These are phyloP conservation scores for Diploptera punctata DNA, from an alignment of 2,888 invertebrate genomes.

Conservation along the genomic window DNA sequence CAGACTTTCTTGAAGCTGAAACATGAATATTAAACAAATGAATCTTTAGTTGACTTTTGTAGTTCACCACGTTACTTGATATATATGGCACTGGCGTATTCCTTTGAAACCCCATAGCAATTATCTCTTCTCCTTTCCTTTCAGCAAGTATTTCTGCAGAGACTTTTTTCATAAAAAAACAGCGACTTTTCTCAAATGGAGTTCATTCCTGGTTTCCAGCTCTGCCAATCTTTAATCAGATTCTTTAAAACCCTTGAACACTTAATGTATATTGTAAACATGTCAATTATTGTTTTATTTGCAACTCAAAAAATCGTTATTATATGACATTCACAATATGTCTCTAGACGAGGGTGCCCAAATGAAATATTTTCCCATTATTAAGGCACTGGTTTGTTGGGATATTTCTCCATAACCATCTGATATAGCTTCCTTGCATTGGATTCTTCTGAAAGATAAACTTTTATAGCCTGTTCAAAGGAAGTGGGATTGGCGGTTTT, in stretches of 20 bases:
- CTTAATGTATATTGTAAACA: neutral
- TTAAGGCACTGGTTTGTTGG: neutral
- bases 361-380: neutral
- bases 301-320: neutral
- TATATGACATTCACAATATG: neutral
- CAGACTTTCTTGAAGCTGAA: conserved; percentile 7
- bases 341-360: neutral
- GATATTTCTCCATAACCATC: neutral
- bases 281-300: neutral
- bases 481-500: neutral
- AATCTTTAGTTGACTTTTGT: neutral
- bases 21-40: conserved; percentile 21
- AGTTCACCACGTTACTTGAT: conserved; percentile 4
- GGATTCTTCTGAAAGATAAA: neutral
- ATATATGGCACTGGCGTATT: conserved; percentile 18
- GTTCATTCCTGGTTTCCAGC: neutral
- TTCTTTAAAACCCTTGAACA: neutral
- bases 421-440: neutral
- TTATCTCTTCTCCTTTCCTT: neutral
- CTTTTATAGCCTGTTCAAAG: neutral
- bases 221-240: neutral
- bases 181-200: neutral
- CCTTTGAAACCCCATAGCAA: conserved; percentile 19
- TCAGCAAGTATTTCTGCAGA: neutral
- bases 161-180: neutral